A percentile compares a stretch with the other conserved stretches of the same genome.
phyloP scores from a whole-genome alignment of 1,140 invertebrate genomes.

The Nixonia krombeini region DNA sequence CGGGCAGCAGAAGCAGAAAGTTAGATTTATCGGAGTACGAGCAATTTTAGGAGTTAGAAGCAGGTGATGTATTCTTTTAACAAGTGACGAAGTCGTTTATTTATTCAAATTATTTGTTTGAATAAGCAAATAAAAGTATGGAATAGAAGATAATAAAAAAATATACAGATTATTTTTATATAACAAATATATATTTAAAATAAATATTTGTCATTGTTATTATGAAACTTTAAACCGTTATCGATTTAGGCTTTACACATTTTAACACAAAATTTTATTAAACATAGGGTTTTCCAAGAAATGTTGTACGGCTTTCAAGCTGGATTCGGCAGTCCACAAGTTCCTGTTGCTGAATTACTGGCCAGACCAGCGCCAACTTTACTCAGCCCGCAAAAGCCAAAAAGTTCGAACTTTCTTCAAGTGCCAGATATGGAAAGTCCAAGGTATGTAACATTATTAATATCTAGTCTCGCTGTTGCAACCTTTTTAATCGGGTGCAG shows the following conservation, averaged over 20 bases:
- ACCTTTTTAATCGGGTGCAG: too few relatives aligned
- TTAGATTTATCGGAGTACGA: conserved; percentile 88
- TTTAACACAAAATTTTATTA: too few relatives aligned
- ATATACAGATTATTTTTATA: background rate
- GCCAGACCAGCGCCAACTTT: conserved; percentile 87
- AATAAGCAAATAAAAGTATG: conserved; percentile 2
- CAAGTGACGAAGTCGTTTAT: background rate
- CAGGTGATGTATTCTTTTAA: conserved; percentile 73
- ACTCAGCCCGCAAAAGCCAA: conserved; percentile 87
- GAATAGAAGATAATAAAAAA: conserved; percentile 4
- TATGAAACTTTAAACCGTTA: too few relatives aligned
- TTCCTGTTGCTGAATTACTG: conserved; percentile 89
- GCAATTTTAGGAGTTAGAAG: conserved; percentile 92
- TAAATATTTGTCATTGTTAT: too few relatives aligned
- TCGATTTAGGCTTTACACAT: too few relatives aligned
- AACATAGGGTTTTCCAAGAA: conserved; percentile 84
- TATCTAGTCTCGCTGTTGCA: conserved; percentile 7
- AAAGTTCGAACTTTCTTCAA: conserved; percentile 92
- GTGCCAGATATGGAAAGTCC: conserved; percentile 81
- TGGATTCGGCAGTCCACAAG: conserved; percentile 93
- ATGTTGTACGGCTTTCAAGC: conserved; percentile 96
- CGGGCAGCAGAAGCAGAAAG: conserved; percentile 91
- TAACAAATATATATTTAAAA: background rate
- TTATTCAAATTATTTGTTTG: conserved; percentile 3
- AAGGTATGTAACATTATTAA: conserved; percentile 66